These are phyloP conservation scores for Colletes collaris DNA, from an alignment of 2,888 invertebrate genomes.

Conservation along the genomic window DNA sequence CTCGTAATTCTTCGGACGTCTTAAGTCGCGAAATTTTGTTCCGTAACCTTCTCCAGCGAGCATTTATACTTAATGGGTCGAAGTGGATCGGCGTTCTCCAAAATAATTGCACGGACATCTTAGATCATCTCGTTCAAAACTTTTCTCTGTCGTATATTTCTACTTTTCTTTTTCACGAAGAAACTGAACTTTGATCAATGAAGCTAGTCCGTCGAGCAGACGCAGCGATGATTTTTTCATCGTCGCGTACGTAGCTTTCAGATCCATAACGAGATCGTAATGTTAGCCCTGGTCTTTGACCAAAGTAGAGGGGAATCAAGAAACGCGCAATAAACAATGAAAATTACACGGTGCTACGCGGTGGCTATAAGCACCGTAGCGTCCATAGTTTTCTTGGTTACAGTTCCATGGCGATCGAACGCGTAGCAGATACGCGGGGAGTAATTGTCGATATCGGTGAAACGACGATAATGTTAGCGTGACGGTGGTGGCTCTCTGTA, in stretches of 20 bases:
- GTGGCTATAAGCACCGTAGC: not conserved
- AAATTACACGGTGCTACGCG: slow-evolving; percentile 13
- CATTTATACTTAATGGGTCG: no score
- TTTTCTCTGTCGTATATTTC: no score
- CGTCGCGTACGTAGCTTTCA: not conserved
- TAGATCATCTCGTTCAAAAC: no score
- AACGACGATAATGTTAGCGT: slow-evolving; percentile 32
- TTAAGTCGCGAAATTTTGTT: not conserved
- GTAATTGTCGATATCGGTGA: slow-evolving; percentile 36
- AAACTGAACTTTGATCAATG: not conserved
- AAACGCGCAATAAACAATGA: not conserved
- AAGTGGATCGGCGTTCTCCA: no score
- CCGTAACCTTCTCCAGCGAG: not conserved
- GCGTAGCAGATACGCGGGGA: not conserved
- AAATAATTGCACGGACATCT: no score
- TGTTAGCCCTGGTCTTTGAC: not conserved
- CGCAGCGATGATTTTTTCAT: slow-evolving; percentile 3
- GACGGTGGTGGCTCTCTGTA: slow-evolving; percentile 8
- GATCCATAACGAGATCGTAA: slow-evolving; percentile 16
- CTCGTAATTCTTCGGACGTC: not conserved
- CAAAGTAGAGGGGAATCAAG: slow-evolving; percentile 14
- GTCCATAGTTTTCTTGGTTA: not conserved
- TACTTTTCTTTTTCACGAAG: no score
- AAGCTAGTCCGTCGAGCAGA: not conserved
- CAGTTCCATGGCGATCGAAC: not conserved